These are phyloP conservation scores for Danaus chrysippus DNA, from an alignment of 2,888 invertebrate genomes.

Conservation along the genomic window DNA sequence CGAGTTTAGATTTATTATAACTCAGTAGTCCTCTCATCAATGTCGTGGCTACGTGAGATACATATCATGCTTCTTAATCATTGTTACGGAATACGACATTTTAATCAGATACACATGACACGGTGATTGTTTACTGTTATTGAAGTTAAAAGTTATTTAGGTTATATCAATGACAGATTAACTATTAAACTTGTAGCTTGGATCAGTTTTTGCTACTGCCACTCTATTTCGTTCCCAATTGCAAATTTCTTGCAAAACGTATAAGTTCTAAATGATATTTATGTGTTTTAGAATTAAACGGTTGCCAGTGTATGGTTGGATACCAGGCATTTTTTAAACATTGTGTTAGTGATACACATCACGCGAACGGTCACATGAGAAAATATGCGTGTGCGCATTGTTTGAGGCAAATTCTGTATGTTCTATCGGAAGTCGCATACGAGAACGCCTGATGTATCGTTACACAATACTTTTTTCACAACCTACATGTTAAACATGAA, in stretches of 20 bases:
- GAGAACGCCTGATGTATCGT: constrained; percentile 58
- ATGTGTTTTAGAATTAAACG: constrained; percentile 20
- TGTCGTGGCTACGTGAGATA: constrained; percentile 11
- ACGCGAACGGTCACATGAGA: constrained; percentile 31
- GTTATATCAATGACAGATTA: constrained; percentile 24
- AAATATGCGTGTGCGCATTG: constrained; percentile 30
- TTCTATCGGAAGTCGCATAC: constrained; percentile 68
- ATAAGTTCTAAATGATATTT: constrained; percentile 29
- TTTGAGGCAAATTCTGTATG: constrained; percentile 41
- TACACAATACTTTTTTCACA: constrained; percentile 59
- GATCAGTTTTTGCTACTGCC: constrained; percentile 40
- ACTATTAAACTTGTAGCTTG: constrained; percentile 22
- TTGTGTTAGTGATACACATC: constrained; percentile 28
- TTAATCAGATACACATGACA: constrained; percentile 2
- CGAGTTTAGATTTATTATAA: neutral
- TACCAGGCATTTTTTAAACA: constrained; percentile 10
- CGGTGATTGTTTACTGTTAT: constrained; percentile 8
- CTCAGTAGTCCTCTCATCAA: constrained; percentile 6
- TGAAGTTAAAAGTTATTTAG: constrained; percentile 20
- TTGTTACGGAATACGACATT: constrained; percentile 8
- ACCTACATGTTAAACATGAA: constrained; percentile 60
- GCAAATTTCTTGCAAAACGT: constrained; percentile 43
- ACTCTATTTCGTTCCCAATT: constrained; percentile 56
- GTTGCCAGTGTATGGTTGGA: constrained; percentile 11
- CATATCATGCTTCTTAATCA: constrained; percentile 14